Evolutionary conservation across 2,888 invertebrate genomes (phyloP).

Genomic region (Fragum whitleyi): DNA sequence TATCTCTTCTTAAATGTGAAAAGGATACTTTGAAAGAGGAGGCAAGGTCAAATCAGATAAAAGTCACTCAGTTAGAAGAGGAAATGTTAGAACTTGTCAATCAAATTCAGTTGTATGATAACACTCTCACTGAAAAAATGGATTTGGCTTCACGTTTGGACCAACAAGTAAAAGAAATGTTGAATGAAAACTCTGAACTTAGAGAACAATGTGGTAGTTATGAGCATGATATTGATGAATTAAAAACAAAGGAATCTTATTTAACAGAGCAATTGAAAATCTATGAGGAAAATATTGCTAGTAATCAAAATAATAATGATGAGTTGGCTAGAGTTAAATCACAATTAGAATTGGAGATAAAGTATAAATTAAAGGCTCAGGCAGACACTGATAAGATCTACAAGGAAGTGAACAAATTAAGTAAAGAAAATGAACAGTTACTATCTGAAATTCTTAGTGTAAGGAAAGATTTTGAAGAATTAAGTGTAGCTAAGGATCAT

Average conservation of each 20-base stretch:
- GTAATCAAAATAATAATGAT: conserved; percentile 10
- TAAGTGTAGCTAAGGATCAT: conserved; percentile 19
- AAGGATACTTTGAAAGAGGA: conserved; percentile 44
- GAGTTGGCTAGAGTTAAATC: conserved; percentile 44
- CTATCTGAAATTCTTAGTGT: conserved; percentile 27
- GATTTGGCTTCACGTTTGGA: conserved; percentile 41
- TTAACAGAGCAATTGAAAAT: conserved; percentile 53
- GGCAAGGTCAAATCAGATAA: conserved; percentile 35
- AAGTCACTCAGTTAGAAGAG: conserved; percentile 42
- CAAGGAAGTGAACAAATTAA: conserved; percentile 2
- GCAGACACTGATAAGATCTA: conserved; percentile 42
- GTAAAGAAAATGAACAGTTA: conserved; percentile 38
- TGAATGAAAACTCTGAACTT: conserved; percentile 40
- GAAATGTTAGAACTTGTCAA: conserved; percentile 55
- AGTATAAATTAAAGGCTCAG: conserved; percentile 55
- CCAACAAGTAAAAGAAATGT: conserved; percentile 39
- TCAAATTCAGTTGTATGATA: conserved; percentile 43
- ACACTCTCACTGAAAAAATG: conserved; percentile 37
- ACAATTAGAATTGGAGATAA: conserved; percentile 56
- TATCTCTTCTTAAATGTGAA: conserved; percentile 38
- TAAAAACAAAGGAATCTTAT: conserved; percentile 42
- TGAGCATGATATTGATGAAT: conserved; percentile 45
- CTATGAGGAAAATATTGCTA: conserved; percentile 33
- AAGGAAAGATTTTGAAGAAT: conserved; percentile 33
- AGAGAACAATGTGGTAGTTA: conserved; percentile 46